Base-by-base conservation (phyloP, 2,113 vertebrate genomes). In the Aplodontia rufa region DNA sequence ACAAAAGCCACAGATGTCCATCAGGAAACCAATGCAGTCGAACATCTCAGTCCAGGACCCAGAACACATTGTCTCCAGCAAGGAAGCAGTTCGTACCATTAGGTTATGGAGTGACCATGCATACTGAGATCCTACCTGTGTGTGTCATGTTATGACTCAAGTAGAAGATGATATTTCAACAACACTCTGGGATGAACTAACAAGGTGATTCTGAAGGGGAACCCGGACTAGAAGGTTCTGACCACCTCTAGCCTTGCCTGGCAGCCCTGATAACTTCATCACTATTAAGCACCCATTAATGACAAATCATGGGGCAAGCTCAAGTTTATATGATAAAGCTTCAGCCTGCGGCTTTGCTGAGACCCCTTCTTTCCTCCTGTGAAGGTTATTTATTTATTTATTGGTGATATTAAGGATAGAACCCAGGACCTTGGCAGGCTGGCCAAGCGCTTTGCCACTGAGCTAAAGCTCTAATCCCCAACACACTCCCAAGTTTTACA, bases 1-100 rank as follows among this genome's bases (percentile, higher is more conserved):
- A 53, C 62, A 45, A 30, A 71, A 79, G 22, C 76, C 28, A 17
- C 35, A 51, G 62, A 26, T 9, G 2, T 14, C 51, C 19, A 37
- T 40, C 2, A 3, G 0, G 12, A 28, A 42, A 45, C 32, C 22
- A 7, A 30, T 1, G 13, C 51, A 4, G 53, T 28, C 10, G 5
- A 49, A 42, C 3, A 4, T 51, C 12, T 62, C 35, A 58, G 66
- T 9, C 66, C 49, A 10, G 22, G 37, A 30, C 8, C 53, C 2
- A 58, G 37, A 26, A 30, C 17, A n/a, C 13, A 51, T 79, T 1
- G 20, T 47, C 37, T 74, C 66, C 64, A 51, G 32, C 17, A 11
- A 68, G 72, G 69, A 13, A n/a, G 68, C 26, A 60, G 16, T 14
- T 40, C 3, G 32, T 40, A 58, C 35, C 40, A 62, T 40, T 6